Conservation (phyloP, 30 jellyfish, hydroid and myxozoan species). For the Clytia hemisphaerica region DNA sequence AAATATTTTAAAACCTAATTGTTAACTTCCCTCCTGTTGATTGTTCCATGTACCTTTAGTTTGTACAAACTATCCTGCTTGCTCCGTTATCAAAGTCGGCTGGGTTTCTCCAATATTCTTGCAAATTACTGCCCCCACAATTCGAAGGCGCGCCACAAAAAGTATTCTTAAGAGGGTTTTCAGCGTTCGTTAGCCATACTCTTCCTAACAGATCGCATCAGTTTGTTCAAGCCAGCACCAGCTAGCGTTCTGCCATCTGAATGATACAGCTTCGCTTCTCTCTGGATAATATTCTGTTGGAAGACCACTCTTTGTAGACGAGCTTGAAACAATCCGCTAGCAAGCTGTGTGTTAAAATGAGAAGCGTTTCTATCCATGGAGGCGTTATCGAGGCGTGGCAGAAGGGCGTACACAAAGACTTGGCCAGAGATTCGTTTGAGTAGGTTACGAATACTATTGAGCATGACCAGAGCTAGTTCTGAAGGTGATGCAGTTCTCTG, state of each 20-base stretch:
- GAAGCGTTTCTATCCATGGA: not conserved
- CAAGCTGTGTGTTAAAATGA: conserved; percentile 1
- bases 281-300: not conserved
- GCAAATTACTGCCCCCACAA: too few relatives aligned
- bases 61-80: not conserved
- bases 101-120: not conserved
- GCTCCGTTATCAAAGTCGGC: too few relatives aligned
- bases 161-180: too few relatives aligned
- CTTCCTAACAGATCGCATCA: conserved; percentile 14
- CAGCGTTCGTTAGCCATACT: too few relatives aligned
- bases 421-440: conserved; percentile 5
- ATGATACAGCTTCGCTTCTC: conserved; percentile 1
- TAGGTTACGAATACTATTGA: not conserved
- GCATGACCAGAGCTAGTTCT: not conserved
- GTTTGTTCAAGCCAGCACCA: conserved; percentile 15
- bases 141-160: too few relatives aligned
- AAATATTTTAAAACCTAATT: too few relatives aligned
- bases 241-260: not conserved
- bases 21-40: too few relatives aligned
- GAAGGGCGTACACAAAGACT: conserved; percentile 1
- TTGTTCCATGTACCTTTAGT: too few relatives aligned
- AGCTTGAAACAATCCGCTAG: not conserved
- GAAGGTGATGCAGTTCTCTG: not conserved
- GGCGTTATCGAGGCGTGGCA: not conserved
- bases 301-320: not conserved